These are phyloP conservation scores for Ectemnius lituratus DNA, from an alignment of 2,888 invertebrate species.

Conservation along the genomic window DNA sequence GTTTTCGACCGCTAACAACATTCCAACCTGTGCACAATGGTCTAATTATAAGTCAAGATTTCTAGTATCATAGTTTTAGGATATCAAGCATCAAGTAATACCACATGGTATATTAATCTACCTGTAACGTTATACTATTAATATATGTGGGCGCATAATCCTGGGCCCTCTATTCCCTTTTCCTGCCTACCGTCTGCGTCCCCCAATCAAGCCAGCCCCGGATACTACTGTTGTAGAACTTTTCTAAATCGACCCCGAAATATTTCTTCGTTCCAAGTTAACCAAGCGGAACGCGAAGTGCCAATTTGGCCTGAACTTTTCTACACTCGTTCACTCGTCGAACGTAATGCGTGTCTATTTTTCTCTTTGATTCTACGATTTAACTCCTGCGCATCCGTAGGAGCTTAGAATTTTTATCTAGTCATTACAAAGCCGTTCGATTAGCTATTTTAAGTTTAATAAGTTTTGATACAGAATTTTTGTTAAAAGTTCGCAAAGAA, in stretches of 20 bases:
- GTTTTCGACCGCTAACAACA: too few relatives aligned
- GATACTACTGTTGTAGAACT: conserved; percentile 12
- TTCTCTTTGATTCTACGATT: background rate
- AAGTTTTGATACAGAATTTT: too few relatives aligned
- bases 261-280: background rate
- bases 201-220: conserved; percentile 32
- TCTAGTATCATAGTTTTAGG: background rate
- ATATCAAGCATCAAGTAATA: background rate
- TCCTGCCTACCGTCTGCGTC: conserved; percentile 16
- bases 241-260: conserved; percentile 25
- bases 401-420: too few relatives aligned
- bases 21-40: too few relatives aligned
- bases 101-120: background rate
- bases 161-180: conserved; percentile 39
- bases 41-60: too few relatives aligned
- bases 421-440: background rate
- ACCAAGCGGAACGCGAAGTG: conserved; percentile 2
- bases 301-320: conserved; percentile 36
- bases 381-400: too few relatives aligned
- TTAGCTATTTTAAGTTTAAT: too few relatives aligned
- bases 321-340: conserved; percentile 27
- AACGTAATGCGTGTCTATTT: background rate
- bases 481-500: too few relatives aligned
- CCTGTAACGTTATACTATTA: background rate
- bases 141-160: background rate